These are phyloP conservation scores for Taenioides sp. DNA, from an alignment of 2,797 vertebrate genomes.

Conservation along the genomic window DNA sequence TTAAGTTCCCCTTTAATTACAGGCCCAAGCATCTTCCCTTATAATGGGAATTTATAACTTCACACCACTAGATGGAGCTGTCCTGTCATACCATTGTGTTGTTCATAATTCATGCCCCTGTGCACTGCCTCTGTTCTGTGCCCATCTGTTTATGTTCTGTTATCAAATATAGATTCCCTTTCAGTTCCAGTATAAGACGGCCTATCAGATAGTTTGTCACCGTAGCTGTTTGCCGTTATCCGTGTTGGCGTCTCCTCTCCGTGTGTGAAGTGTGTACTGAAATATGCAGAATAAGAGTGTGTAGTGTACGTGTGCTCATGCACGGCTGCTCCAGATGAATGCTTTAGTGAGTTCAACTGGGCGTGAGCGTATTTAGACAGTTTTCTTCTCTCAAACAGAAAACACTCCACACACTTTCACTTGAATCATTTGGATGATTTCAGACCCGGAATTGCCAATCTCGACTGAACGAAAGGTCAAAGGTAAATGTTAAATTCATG, in stretches of 20 bases:
- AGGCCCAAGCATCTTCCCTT: background rate
- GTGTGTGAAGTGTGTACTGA: conserved; percentile 49
- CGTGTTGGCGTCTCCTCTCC: conserved; percentile 43
- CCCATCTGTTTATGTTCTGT: background rate
- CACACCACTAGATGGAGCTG: background rate
- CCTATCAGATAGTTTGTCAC: background rate
- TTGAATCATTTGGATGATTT: no score
- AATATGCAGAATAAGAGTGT: conserved; percentile 52
- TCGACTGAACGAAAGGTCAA: no score
- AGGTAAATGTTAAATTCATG: no score
- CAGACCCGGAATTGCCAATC: no score
- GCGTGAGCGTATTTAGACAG: conserved; percentile 6
- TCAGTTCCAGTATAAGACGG: background rate
- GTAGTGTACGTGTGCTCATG: conserved; percentile 46
- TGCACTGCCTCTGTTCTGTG: background rate
- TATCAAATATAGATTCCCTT: background rate
- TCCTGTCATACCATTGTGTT: background rate
- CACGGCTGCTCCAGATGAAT: conserved; percentile 44
- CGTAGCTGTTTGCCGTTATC: conserved; percentile 2
- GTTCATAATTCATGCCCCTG: background rate
- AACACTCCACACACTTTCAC: no score
- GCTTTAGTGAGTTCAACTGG: conserved; percentile 55
- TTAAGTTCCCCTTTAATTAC: background rate
- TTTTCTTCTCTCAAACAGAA: no score
- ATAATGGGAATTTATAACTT: background rate